Percentiles rank a stretch among this genome's conserved stretches.
These are phyloP conservation scores for Pseudococcus viburni DNA, from an alignment of 2,888 invertebrate genomes.

Conservation along the genomic window DNA sequence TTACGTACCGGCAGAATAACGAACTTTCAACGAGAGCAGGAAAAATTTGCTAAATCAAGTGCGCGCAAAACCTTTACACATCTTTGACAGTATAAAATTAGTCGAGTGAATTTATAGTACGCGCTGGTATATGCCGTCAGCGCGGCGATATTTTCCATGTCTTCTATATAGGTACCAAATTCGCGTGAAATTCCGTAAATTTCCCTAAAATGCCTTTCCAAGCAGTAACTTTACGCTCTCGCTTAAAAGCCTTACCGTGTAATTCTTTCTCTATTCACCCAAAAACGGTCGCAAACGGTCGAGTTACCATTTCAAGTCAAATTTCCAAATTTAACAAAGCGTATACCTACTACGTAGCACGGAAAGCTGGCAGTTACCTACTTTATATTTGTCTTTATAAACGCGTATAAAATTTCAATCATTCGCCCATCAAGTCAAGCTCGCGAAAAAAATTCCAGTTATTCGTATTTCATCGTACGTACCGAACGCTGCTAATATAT, in stretches of 20 bases:
- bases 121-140: not conserved
- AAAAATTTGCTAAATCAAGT: slow-evolving; percentile 9
- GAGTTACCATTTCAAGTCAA: slow-evolving; percentile 2
- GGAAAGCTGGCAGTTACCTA: not conserved
- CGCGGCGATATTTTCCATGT: not conserved
- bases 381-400: not conserved
- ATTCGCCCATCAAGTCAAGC: not conserved
- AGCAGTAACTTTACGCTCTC: slow-evolving; percentile 3
- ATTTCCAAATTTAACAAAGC: not conserved
- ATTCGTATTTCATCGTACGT: not conserved
- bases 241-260: slow-evolving; percentile 29
- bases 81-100: slow-evolving; percentile 18
- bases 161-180: not conserved
- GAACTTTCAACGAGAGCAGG: not conserved
- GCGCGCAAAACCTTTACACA: not conserved
- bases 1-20: not conserved
- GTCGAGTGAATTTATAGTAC: slow-evolving; percentile 11
- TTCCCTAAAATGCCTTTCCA: slow-evolving; percentile 12
- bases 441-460: not conserved
- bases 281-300: not conserved
- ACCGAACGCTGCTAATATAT: not conserved
- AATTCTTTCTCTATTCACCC: slow-evolving; percentile 13
- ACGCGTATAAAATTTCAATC: slow-evolving; percentile 7
- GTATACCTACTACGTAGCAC: not conserved
- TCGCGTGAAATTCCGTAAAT: not conserved